These are phyloP conservation scores for Mesodorylaimus sp. DNA, from an alignment of 2,888 invertebrate species.

Conservation along the genomic window DNA sequence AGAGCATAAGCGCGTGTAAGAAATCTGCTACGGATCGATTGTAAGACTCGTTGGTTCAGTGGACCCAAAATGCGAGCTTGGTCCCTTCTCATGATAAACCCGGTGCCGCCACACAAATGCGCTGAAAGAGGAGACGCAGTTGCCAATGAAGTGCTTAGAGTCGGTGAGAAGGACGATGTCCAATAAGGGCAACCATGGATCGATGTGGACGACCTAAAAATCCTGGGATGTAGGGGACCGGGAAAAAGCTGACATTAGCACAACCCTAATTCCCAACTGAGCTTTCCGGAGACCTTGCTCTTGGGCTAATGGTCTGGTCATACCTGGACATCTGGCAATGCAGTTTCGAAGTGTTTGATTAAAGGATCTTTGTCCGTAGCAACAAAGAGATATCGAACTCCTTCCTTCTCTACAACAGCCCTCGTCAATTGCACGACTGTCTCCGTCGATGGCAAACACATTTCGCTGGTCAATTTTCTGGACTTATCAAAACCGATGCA, in stretches of 20 bases:
- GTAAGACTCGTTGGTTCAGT: no score
- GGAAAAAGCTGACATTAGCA: neutral
- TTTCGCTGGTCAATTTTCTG: conserved; percentile 18
- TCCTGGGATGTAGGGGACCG: neutral
- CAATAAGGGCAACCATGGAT: conserved; percentile 30
- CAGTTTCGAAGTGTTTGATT: conserved; percentile 20
- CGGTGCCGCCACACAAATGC: conserved; percentile 28
- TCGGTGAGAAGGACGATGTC: conserved; percentile 28
- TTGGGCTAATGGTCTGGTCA: conserved; percentile 1
- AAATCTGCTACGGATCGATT: no score
- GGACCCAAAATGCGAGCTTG: conserved; percentile 8
- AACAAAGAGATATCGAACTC: conserved; percentile 24
- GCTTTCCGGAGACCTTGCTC: neutral
- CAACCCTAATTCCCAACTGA: neutral
- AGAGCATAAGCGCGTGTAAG: no score
- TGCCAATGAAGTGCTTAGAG: conserved; percentile 30
- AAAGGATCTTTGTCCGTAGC: conserved; percentile 30
- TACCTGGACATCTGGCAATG: conserved; percentile 23
- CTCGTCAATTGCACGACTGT: conserved; percentile 25
- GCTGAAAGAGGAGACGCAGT: conserved; percentile 32
- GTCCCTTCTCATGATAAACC: conserved; percentile 15
- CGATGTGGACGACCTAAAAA: conserved; percentile 22
- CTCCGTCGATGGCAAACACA: conserved; percentile 26
- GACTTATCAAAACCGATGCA: conserved; percentile 20
- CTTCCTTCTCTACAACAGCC: conserved; percentile 20